Conservation (phyloP, 2,113 vertebrate genomes). For the Thermophis baileyi region DNA sequence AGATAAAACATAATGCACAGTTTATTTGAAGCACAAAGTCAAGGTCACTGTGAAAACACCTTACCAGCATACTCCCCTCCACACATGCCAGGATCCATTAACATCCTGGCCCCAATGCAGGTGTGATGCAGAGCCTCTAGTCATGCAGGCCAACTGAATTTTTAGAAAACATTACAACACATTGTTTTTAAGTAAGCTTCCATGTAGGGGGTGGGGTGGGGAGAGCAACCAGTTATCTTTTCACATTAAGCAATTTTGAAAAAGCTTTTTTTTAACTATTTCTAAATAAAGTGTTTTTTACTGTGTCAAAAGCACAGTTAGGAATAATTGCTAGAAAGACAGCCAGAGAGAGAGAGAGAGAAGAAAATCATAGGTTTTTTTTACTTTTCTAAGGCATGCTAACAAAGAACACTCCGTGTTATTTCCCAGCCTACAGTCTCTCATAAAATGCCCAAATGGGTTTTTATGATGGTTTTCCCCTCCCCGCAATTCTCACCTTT, state of each 20-base stretch:
- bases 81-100: not conserved
- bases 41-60: not conserved
- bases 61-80: not conserved
- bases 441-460: conserved; percentile 34
- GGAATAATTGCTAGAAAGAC: conserved; percentile 9
- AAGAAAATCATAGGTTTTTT: not conserved
- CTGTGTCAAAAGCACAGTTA: conserved; percentile 8
- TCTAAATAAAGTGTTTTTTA: conserved; percentile 19
- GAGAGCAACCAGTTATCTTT: not conserved
- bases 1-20: not conserved
- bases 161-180: not conserved
- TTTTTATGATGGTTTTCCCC: conserved; percentile 34
- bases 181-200: not conserved
- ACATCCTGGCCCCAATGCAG: not conserved
- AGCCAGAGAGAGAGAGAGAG: not conserved
- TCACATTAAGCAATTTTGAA: not conserved
- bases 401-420: conserved; percentile 13
- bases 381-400: not conserved
- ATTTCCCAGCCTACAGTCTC: conserved; percentile 1
- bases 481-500: conserved; percentile 2
- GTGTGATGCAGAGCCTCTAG: not conserved
- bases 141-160: not conserved
- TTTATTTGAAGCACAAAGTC: not conserved
- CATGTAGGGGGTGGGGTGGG: not conserved
- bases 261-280: conserved; percentile 9